Evolutionary conservation across 2,797 vertebrate genomes (phyloP), one percentile per base, ranked within the genome.

Genomic region (Propithecus perrieri): DNA sequence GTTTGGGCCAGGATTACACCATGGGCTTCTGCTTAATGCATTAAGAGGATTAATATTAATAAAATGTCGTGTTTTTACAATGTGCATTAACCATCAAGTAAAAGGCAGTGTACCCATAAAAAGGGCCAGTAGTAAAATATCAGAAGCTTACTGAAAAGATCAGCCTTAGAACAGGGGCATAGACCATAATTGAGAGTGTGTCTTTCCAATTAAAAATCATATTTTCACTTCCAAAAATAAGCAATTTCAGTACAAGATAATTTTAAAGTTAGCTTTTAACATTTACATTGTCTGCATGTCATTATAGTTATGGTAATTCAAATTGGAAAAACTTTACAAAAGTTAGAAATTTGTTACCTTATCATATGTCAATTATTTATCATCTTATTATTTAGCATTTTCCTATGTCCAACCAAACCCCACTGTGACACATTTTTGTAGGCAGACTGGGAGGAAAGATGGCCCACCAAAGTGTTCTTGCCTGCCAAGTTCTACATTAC

Each of bases 331-430:
- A 50, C 14, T 28, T 80, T 50, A 65, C 22, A 48, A 43, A 81
- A 67, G 78, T 89, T 92, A 95, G 33, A 91, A 81, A 92, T 69
- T 24, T 69, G 48, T 88, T 69, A 76, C 38, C 30, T 91, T 69
- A 57, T 57, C 35, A 43, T 55, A 63, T 69, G 35, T 43, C 83
- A 41, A 55, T 61, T 96, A 72, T 72, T 91, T 76, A 26, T 38
- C 59, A 41, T 48, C 22, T 81, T 67, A 67, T 65, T 38, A 74
- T 80, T 89, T 76, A 80, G 35, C n/a, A 63, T 81, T 86, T 92
- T 89, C 38, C 43, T 14, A 24, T 18, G 7, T 30, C 80, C 30
- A 80, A 78, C 59, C 22, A 87, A 96, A 87, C 28, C 3, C 53
- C 89, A 81, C 4, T 4, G 30, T 15, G 59, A 84, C 53, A 59